phyloP scores from a whole-genome alignment of 2,888 invertebrate species.

The Nomada fabriciana region DNA sequence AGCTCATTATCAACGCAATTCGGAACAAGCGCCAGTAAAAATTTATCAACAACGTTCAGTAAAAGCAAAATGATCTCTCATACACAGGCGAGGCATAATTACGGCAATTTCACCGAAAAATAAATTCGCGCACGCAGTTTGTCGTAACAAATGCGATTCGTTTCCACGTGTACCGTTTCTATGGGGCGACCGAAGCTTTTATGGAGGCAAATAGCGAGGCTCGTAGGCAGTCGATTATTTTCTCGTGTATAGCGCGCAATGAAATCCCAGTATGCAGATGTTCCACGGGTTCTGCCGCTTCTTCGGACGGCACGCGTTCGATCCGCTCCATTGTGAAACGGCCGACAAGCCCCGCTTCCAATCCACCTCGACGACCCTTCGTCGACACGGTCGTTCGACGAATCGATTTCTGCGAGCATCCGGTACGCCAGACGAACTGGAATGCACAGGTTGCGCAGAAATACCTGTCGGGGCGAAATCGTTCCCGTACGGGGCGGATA shows the following conservation, averaged over 20 bases:
- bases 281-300: conserved; percentile 48
- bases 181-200: conserved; percentile 35
- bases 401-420: conserved; percentile 69
- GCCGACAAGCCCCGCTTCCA: conserved; percentile 62
- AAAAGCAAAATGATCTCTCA: too few species aligned
- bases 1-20: too few species aligned
- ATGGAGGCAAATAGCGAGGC: conserved; percentile 42
- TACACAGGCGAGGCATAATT: too few species aligned
- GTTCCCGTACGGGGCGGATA: conserved; percentile 26
- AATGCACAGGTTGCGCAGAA: conserved; percentile 52
- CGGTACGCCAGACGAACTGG: conserved; percentile 48
- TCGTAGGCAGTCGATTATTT: conserved; percentile 56
- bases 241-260: conserved; percentile 45
- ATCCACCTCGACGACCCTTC: conserved; percentile 62
- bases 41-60: too few species aligned
- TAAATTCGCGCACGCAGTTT: background rate
- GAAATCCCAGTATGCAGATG: conserved; percentile 59
- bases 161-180: conserved; percentile 19
- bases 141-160: conserved; percentile 25
- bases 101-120: background rate
- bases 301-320: conserved; percentile 68
- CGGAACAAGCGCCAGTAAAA: too few species aligned
- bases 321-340: conserved; percentile 67
- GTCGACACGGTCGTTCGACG: conserved; percentile 56
- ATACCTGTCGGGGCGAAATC: conserved; percentile 33